These are phyloP conservation scores for Rhabdophis nuchalis DNA, from an alignment of 2,797 vertebrate genomes.

Conservation along the genomic window DNA sequence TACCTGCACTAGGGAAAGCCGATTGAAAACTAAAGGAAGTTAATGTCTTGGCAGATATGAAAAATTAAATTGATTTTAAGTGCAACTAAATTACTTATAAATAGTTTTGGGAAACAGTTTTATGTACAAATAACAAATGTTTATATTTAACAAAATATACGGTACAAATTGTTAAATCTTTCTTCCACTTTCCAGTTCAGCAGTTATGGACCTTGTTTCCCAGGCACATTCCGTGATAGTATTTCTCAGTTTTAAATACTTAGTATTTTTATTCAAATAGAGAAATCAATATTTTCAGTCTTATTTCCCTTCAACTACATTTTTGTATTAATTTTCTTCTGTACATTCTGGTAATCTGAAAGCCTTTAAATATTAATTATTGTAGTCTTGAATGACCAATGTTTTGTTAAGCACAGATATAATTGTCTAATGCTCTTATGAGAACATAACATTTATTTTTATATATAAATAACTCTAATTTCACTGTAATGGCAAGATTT, in stretches of 20 bases:
- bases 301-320: constrained; percentile 69
- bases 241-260: constrained; percentile 74
- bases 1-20: constrained; percentile 71
- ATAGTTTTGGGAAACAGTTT: constrained; percentile 79
- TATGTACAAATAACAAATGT: constrained; percentile 85
- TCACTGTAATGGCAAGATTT: constrained; percentile 69
- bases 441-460: constrained; percentile 78
- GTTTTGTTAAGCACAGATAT: constrained; percentile 77
- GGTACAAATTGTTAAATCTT: constrained; percentile 77
- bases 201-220: constrained; percentile 69
- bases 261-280: constrained; percentile 68
- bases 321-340: constrained; percentile 74
- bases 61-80: constrained; percentile 71
- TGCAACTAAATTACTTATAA: constrained; percentile 80
- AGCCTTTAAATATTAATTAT: constrained; percentile 72
- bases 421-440: constrained; percentile 76
- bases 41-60: constrained; percentile 67
- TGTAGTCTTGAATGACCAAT: constrained; percentile 77
- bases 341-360: constrained; percentile 76
- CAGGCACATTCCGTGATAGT: constrained; percentile 75
- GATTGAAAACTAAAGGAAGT: constrained; percentile 74
- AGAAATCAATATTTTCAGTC: constrained; percentile 71
- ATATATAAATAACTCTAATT: constrained; percentile 73
- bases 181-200: constrained; percentile 64
- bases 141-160: constrained; percentile 84